Base-by-base conservation (phyloP, 2,888 invertebrate genomes). In the Hemicrepidius hirtus region DNA sequence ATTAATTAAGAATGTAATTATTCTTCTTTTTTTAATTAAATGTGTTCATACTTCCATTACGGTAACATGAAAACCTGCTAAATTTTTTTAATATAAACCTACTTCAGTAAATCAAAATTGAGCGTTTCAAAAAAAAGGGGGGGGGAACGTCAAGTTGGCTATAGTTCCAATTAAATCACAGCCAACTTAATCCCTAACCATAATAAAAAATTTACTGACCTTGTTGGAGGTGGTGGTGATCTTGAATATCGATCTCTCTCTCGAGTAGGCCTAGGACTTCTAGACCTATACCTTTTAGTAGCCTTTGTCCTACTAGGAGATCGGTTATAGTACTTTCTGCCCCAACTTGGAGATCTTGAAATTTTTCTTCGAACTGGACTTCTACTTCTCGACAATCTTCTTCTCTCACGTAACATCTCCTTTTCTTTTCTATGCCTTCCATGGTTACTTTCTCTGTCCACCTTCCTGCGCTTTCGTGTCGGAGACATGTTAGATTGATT, bases 311-410 rank as follows among this genome's bases (percentile, higher is more conserved):
- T 70, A 73, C 83, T 84, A 1, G 85, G 85, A 9, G 86, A 85
- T 64, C 84, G 80, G 74, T 83, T 84, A 65, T 90, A 89, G 76
- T 89, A 88, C 68, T 84, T 81, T 46, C 88, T 87, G 37, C 88
- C 88, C 80, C 85, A 84, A 73, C 85, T 84, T 0, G 85, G 86
- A 1, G 89, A 89, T 9, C 87, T 84, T 0, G 88, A 87, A 28
- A 91, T 89, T 0, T 91, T 88, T 0, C 91, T 86, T 76, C 90
- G 82, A 4, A 88, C 78, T 0, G 88, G 91, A 76, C 90, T 91
- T 71, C 92, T 88, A 53, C 92, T 92, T 72, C 90, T 88, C 0
- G 91, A 91, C 75, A 90, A 87, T 76, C 86, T 85, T 18, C 88
- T 81, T 71, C 88, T 87, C 16, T 88, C 88, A 57, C 85, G 82